phyloP scores from a whole-genome alignment of 2,113 vertebrate species.

The Lucifuga dentata region DNA sequence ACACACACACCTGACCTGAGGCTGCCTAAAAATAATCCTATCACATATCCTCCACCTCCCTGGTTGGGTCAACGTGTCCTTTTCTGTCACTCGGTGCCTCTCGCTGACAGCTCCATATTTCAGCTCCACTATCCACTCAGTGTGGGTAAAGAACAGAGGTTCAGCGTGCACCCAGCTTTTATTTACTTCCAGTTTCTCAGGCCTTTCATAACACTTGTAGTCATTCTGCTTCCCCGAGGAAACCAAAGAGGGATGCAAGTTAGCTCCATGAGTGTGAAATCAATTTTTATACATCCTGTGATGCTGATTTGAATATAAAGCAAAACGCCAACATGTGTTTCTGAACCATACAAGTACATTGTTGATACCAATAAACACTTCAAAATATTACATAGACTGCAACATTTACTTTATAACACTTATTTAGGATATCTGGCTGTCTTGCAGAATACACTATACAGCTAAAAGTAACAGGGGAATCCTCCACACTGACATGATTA shows the following conservation, averaged over 20 bases:
- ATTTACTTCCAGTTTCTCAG: conserved; percentile 54
- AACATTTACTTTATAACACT: not conserved
- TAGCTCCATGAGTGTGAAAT: conserved; percentile 5
- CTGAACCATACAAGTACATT: conserved; percentile 7
- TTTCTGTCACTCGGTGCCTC: conserved; percentile 40
- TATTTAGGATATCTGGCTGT: not conserved
- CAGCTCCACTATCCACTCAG: conserved; percentile 56
- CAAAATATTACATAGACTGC: not conserved
- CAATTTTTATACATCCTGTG: not conserved
- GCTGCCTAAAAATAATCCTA: conserved; percentile 5
- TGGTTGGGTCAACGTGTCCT: conserved; percentile 64
- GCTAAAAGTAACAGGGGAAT: not conserved
- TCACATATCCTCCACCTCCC: conserved; percentile 24
- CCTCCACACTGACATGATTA: conserved; percentile 1
- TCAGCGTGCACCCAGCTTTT: conserved; percentile 38
- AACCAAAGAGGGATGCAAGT: not conserved
- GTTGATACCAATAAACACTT: not conserved
- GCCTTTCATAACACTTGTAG: conserved; percentile 33
- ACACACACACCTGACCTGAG: too few relatives aligned
- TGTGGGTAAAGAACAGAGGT: conserved; percentile 40
- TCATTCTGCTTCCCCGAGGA: conserved; percentile 20
- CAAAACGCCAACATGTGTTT: not conserved
- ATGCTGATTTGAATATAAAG: not conserved
- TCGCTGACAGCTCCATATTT: conserved; percentile 73
- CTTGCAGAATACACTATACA: not conserved